Conservation (phyloP, 2,113 vertebrate genomes). For the Lamprotornis superbus region DNA sequence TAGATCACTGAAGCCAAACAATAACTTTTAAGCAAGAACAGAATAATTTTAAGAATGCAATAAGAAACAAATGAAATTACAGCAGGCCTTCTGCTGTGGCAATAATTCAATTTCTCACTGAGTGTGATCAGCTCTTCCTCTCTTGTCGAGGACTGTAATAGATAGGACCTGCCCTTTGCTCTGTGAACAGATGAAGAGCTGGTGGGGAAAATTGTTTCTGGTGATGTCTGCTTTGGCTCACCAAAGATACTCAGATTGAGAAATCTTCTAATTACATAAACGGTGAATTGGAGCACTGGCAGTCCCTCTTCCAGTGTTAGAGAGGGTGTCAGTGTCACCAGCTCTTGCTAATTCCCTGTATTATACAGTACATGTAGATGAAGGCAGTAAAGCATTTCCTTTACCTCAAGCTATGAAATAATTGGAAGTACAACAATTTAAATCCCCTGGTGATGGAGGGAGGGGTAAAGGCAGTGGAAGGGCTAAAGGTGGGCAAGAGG, state of each 20-base stretch:
- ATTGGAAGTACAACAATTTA: neutral
- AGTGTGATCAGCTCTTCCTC: neutral
- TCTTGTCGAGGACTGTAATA: accelerated
- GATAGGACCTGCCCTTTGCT: neutral
- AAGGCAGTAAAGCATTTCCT: neutral
- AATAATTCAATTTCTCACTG: neutral
- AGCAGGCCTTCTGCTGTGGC: neutral
- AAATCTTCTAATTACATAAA: neutral
- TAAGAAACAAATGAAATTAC: neutral
- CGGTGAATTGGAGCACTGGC: neutral
- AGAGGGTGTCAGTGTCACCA: neutral
- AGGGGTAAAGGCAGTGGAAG: neutral
- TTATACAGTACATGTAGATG: neutral
- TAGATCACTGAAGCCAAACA: neutral
- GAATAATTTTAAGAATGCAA: neutral
- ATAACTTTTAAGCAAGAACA: neutral
- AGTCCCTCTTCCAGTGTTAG: neutral
- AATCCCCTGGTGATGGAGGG: neutral
- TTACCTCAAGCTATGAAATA: neutral
- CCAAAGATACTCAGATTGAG: neutral
- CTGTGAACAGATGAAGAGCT: neutral
- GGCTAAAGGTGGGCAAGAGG: neutral
- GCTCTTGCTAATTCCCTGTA: neutral
- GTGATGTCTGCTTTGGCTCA: neutral
- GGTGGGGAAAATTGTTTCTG: neutral